Evolutionary conservation across 2,797 vertebrate genomes (phyloP), one percentile per base, ranked within the genome.

Genomic region (Hydrocynus forskahlii): DNA sequence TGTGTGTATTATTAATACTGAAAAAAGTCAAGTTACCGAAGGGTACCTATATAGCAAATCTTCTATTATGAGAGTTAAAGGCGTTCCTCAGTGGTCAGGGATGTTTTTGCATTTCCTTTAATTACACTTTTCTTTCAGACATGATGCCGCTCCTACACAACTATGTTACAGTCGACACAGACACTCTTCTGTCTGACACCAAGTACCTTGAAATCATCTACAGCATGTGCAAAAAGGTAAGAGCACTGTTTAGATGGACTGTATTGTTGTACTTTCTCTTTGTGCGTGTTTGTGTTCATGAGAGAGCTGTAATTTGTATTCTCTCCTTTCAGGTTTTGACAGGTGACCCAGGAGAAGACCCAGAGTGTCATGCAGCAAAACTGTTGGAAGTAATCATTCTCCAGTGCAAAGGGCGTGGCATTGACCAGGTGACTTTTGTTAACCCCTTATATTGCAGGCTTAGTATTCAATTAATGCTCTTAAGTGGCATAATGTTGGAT

Each of bases 141-240:
- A 99, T 99, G 98, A 99, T 99, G 98, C 98, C 98, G 84, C 96
- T 99, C 74, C 96, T 99, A 87, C 98, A 99, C 92, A 99, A 99
- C 92, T 99, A 99, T 7, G 96, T 99, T 87, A 99, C 98, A 67
- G 97, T 99, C 81, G 98, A 99, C 88, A 99, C 98, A 76, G 96
- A 99, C 88, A 99, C 97, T 0, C 96, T 99, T 86, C 88, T 99
- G 16, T 99, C 97, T 59, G 97, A 99, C 91, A 99, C 98, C 84
- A 99, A 99, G 91, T 99, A 97, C 82, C 95, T 99, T 92, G 98
- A 99, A 92, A 97, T 99, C 90, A 99, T 99, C 89, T 99, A 98
- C 90, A 97, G 93, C 93, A 99, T 99, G 98, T 99, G 98, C 92
- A 99, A 99, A 93, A 99, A 99, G 97, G 98, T 99, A 92, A 83